phyloP scores from a whole-genome alignment of 1,140 invertebrate species.

The Bicyclus anynana region DNA sequence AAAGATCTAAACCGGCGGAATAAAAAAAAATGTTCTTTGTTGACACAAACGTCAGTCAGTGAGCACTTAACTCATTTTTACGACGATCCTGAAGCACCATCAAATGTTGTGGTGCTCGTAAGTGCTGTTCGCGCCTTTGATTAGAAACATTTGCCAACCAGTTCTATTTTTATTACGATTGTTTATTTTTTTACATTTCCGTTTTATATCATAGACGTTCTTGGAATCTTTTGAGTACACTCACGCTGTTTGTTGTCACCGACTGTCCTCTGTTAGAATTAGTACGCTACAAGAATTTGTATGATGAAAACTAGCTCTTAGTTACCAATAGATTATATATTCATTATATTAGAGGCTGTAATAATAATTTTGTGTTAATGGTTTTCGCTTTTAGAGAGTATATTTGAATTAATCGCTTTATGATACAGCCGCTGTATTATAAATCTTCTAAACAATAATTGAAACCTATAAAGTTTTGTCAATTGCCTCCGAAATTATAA shows the following conservation, averaged over 20 bases:
- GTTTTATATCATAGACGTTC: background rate
- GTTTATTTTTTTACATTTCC: background rate
- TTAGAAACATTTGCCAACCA: constrained; percentile 26
- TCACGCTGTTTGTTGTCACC: no score
- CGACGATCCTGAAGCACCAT: constrained; percentile 8
- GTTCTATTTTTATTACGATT: constrained; percentile 26
- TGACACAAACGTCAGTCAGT: constrained; percentile 47
- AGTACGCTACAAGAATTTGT: no score
- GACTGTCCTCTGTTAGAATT: no score
- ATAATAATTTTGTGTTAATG: no score
- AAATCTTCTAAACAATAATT: constrained; percentile 12
- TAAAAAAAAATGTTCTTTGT: constrained; percentile 35
- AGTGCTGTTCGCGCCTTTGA: constrained; percentile 17
- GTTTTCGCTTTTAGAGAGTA: no score
- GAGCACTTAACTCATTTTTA: constrained; percentile 30
- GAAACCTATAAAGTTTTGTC: constrained; percentile 11
- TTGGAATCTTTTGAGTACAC: background rate
- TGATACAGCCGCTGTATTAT: background rate
- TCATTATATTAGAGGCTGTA: no score
- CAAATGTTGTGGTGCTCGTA: constrained; percentile 8
- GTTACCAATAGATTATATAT: no score
- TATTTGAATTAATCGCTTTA: background rate
- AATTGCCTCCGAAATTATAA: constrained; percentile 9
- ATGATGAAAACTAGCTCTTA: no score
- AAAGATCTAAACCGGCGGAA: constrained; percentile 37